These are phyloP conservation scores for Xenus cinereus DNA, from an alignment of 2,113 vertebrate species.

Conservation along the genomic window DNA sequence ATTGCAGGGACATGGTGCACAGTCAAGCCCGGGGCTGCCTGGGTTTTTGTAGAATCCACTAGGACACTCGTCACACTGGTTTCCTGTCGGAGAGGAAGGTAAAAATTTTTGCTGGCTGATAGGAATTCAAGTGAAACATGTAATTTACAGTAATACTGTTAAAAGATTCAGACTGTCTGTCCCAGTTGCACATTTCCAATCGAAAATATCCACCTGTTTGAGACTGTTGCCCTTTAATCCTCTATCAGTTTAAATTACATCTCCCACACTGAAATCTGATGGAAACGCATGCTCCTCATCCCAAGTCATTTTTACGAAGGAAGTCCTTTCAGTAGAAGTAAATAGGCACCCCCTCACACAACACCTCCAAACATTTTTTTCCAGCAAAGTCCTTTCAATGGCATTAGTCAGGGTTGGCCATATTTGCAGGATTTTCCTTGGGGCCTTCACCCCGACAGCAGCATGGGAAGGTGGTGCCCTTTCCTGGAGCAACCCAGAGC, in stretches of 20 bases:
- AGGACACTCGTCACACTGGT: constrained; percentile 77
- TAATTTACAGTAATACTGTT: neutral
- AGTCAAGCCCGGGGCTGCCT: constrained; percentile 43
- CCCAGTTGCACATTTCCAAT: neutral
- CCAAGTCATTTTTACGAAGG: neutral
- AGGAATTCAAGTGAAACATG: neutral
- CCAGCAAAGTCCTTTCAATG: neutral
- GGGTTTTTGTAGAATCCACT: constrained; percentile 81
- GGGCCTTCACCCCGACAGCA: neutral
- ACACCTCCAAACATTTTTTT: neutral
- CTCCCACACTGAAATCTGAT: neutral
- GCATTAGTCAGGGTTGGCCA: neutral
- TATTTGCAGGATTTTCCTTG: neutral
- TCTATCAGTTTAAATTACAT: neutral
- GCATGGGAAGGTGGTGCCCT: neutral
- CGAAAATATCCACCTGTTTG: neutral
- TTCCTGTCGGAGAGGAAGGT: constrained; percentile 67
- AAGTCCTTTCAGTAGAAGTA: neutral
- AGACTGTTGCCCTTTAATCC: neutral
- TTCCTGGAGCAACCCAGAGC: neutral
- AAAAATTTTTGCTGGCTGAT: neutral
- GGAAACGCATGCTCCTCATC: neutral
- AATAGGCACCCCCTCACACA: neutral
- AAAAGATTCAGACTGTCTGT: neutral
- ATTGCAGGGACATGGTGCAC: constrained; percentile 80